Percentiles rank a stretch among this genome's conserved stretches.
Evolutionary conservation across 2,797 vertebrate species (phyloP).

Genomic region (Toxotes lorentzi): DNA sequence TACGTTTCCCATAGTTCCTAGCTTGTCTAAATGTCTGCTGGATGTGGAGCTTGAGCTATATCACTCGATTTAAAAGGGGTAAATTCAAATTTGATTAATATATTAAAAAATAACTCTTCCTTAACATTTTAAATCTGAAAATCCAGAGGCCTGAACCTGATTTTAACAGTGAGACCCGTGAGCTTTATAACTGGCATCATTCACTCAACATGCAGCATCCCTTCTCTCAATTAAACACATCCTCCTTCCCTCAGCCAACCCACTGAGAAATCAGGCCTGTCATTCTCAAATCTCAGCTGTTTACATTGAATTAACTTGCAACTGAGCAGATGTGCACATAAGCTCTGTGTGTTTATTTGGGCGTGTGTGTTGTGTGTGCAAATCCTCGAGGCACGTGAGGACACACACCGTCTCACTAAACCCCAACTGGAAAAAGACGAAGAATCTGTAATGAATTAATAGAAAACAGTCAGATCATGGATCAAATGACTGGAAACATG

Average conservation of each 20-base stretch:
- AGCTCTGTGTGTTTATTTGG: conserved; percentile 38
- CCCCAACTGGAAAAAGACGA: neutral
- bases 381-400: conserved; percentile 62
- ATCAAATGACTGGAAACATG: neutral
- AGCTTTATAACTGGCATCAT: conserved; percentile 33
- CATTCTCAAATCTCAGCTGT: conserved; percentile 68
- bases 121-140: conserved; percentile 24
- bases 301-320: conserved; percentile 68
- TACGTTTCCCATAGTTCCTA: conserved; percentile 62
- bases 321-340: conserved; percentile 71
- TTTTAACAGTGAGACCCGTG: conserved; percentile 25
- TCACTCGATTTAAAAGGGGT: neutral
- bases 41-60: neutral
- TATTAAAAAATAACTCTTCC: neutral
- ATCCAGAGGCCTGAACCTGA: conserved; percentile 44
- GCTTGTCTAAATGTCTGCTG: neutral
- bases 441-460: conserved; percentile 25
- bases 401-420: conserved; percentile 24
- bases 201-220: conserved; percentile 58
- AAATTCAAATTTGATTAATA: neutral
- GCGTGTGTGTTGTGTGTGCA: conserved; percentile 41
- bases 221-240: conserved; percentile 55
- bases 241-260: conserved; percentile 48
- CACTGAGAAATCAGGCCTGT: conserved; percentile 76
- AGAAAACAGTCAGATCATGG: neutral